Base-by-base conservation (phyloP, 2,888 invertebrate genomes). In the Portevinia maculata region DNA sequence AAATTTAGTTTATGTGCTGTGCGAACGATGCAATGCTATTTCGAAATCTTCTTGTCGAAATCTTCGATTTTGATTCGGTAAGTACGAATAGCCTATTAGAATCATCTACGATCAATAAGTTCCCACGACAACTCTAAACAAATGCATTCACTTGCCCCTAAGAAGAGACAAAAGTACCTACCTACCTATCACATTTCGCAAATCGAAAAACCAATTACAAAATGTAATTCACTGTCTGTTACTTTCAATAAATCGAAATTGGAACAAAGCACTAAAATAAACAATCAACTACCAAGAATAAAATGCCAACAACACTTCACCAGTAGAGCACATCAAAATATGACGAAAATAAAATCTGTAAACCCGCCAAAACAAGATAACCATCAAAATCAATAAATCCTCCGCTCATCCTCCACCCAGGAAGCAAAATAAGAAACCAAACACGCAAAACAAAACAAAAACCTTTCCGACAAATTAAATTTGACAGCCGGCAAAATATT, bases 401-500 rank as follows among this genome's bases (percentile, higher is more conserved):
- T n/a, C 39, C 13, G n/a, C 15, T 41, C 39, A n/a, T 41, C 39
- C n/a, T 15, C 39, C 39, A 2, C n/a, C 15, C 8, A 57, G 39
- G 13, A 41, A 6, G 13, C 21, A 39, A 11, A 28, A 15, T 0
- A 5, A 15, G 24, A 34, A 34, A n/a, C n/a, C n/a, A 17, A 6
- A 17, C 13, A 24, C 2, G 2, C 2, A 24, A 2, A 24, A 24
- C 24, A 24, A 28, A 6, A 13, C 44, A 44, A 37, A 48, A 69
- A 37, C 69, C n/a, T 13, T 57, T 44, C 13, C 57, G 69, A 70
- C 60, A 60, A 71, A 71, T 60, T 71, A 71, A 44, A 60, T 60
- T 60, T 60, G 71, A 71, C 71, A 71, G 71, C 60, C 60, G 60
- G 71, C 60, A 71, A 71, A 60, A 71, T 53, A 71, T 52, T 69